These are phyloP conservation scores for Cenopis cana DNA, from an alignment of 2,888 invertebrate species.

Conservation along the genomic window DNA sequence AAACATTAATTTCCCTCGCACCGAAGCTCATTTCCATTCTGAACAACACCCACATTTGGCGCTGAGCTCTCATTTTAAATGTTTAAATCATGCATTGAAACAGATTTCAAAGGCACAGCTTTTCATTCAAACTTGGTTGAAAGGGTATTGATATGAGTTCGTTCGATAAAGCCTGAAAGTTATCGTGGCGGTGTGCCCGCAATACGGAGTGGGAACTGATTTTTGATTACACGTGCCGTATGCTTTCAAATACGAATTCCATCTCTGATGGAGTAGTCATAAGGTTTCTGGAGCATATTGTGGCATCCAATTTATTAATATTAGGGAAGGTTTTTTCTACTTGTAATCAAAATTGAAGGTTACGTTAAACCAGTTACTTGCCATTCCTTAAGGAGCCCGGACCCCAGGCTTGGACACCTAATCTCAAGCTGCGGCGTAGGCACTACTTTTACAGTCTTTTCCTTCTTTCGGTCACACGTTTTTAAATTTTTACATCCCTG, in stretches of 20 bases:
- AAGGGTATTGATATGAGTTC: constrained; percentile 44
- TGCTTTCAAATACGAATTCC: constrained; percentile 16
- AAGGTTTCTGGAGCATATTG: background rate
- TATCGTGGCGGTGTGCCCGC: constrained; percentile 32
- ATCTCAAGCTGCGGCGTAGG: too few species aligned
- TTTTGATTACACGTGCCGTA: constrained; percentile 34
- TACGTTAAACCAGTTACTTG: too few species aligned
- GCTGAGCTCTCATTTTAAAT: constrained; percentile 24
- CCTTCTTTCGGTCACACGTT: too few species aligned
- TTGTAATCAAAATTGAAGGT: too few species aligned
- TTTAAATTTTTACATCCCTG: background rate
- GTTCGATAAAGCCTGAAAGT: constrained; percentile 38
- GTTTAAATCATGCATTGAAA: constrained; percentile 38
- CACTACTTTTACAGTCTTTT: too few species aligned
- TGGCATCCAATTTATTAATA: too few species aligned
- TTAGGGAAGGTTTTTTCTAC: too few species aligned
- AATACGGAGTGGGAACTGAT: constrained; percentile 30
- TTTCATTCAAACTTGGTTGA: constrained; percentile 42
- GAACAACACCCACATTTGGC: constrained; percentile 18
- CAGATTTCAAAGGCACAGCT: constrained; percentile 39
- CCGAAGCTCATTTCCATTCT: constrained; percentile 12
- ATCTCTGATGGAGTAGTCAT: constrained; percentile 23
- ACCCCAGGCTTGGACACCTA: too few species aligned
- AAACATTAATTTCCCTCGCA: background rate
- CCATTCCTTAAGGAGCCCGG: too few species aligned